phyloP scores from a whole-genome alignment of 2,113 vertebrate species.

The Austrofundulus limnaeus region DNA sequence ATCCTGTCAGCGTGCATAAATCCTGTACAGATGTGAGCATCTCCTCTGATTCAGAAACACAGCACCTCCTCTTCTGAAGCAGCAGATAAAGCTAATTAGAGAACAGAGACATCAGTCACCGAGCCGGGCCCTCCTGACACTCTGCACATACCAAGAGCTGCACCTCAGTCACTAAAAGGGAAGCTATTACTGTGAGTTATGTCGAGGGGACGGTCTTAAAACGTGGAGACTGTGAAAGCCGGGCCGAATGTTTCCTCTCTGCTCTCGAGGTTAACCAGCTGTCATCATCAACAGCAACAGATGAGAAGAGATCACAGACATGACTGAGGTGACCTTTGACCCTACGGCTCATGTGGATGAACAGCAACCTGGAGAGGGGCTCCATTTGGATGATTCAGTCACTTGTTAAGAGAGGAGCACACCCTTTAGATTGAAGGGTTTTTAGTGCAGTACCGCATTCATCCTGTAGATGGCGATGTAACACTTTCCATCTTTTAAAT shows the following conservation, averaged over 20 bases:
- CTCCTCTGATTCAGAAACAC: conserved; percentile 77
- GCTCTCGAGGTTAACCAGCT: conserved; percentile 4
- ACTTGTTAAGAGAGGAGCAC: conserved; percentile 73
- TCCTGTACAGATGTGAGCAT: conserved; percentile 52
- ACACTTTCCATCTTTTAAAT: conserved; percentile 22
- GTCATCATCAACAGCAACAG: conserved; percentile 3
- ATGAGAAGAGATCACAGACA: conserved; percentile 36
- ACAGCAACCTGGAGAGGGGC: conserved; percentile 53
- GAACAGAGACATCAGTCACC: conserved; percentile 83
- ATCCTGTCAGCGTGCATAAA: conserved; percentile 59
- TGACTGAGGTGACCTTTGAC: conserved; percentile 50
- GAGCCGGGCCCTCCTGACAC: conserved; percentile 39
- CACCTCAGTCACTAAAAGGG: conserved; percentile 71
- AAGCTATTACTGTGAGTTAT: conserved; percentile 60
- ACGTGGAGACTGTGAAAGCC: conserved; percentile 11
- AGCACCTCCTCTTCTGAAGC: conserved; percentile 69
- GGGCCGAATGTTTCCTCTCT: conserved; percentile 28
- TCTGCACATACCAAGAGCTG: conserved; percentile 61
- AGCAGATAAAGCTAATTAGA: conserved; percentile 81
- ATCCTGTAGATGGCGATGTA: conserved; percentile 65
- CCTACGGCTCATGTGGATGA: conserved; percentile 44
- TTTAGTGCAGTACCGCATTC: conserved; percentile 25
- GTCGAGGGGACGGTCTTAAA: conserved; percentile 34
- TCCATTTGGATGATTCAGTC: conserved; percentile 70
- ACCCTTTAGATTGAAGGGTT: conserved; percentile 60